Conservation (phyloP, 2,888 invertebrate species). For the Dasypolia templi region DNA sequence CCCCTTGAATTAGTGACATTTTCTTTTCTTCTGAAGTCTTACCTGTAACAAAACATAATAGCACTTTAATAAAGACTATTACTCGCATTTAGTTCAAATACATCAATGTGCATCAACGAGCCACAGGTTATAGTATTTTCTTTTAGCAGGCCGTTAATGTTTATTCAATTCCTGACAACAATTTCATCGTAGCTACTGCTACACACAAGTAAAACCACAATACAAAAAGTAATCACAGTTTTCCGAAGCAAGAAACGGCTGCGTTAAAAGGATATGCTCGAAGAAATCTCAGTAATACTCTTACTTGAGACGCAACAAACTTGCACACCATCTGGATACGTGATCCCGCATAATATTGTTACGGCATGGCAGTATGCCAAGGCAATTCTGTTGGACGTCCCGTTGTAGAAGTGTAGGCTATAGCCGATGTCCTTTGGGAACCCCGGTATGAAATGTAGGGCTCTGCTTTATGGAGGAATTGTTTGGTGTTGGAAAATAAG, state of each 20-base stretch:
- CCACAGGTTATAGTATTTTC: not conserved
- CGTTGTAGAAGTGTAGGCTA: slow-evolving; percentile 47
- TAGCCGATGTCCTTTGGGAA: slow-evolving; percentile 36
- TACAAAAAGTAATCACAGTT: slow-evolving; percentile 31
- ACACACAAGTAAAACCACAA: not conserved
- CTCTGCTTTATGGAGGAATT: slow-evolving; percentile 6
- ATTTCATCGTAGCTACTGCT: slow-evolving; percentile 7
- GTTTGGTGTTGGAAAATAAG: not conserved
- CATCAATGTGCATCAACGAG: not conserved
- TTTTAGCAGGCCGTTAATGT: not conserved
- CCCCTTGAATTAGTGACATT: not conserved
- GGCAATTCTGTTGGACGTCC: slow-evolving; percentile 27
- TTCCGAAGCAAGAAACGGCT: slow-evolving; percentile 21
- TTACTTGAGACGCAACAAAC: slow-evolving; percentile 47
- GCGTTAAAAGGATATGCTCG: slow-evolving; percentile 46
- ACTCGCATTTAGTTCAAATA: too few relatives aligned
- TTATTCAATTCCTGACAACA: slow-evolving; percentile 18
- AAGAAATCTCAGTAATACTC: slow-evolving; percentile 54
- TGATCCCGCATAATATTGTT: slow-evolving; percentile 61
- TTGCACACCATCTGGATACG: slow-evolving; percentile 61
- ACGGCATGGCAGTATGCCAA: slow-evolving; percentile 62
- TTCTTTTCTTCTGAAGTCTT: slow-evolving; percentile 10
- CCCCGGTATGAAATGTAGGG: slow-evolving; percentile 31
- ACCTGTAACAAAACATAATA: slow-evolving; percentile 49
- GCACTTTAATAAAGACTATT: not conserved